phyloP scores from a whole-genome alignment of 2,797 vertebrate genomes.

The Cheracebus regulus region DNA sequence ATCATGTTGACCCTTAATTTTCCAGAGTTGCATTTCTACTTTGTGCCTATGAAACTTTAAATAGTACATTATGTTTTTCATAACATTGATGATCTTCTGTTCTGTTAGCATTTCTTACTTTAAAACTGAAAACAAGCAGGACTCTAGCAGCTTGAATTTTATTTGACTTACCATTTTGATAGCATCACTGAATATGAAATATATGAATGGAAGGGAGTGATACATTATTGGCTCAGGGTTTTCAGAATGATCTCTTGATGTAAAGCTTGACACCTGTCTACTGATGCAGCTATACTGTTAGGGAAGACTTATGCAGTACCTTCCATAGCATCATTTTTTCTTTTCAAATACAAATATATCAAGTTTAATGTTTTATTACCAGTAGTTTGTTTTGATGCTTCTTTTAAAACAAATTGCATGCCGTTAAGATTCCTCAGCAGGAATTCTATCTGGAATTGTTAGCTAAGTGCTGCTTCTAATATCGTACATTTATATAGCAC shows the following conservation, averaged over 20 bases:
- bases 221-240: neutral
- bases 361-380: neutral
- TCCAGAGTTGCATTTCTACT: neutral
- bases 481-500: neutral
- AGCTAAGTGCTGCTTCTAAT: neutral
- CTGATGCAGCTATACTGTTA: neutral
- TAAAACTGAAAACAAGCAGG: neutral
- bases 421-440: neutral
- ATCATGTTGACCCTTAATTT: neutral
- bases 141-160: neutral
- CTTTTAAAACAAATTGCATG: neutral
- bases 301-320: neutral
- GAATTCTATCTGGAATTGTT: neutral
- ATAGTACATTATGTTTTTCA: neutral
- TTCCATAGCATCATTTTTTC: neutral
- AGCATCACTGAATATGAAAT: neutral
- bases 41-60: neutral
- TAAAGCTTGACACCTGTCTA: neutral
- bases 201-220: neutral
- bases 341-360: neutral
- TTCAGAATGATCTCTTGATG: neutral
- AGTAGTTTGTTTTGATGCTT: neutral
- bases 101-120: neutral
- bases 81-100: neutral
- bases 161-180: neutral